Evolutionary conservation across 2,797 vertebrate species (phyloP), one percentile per base, ranked within the genome.

Genomic region (Selene dorsalis): DNA sequence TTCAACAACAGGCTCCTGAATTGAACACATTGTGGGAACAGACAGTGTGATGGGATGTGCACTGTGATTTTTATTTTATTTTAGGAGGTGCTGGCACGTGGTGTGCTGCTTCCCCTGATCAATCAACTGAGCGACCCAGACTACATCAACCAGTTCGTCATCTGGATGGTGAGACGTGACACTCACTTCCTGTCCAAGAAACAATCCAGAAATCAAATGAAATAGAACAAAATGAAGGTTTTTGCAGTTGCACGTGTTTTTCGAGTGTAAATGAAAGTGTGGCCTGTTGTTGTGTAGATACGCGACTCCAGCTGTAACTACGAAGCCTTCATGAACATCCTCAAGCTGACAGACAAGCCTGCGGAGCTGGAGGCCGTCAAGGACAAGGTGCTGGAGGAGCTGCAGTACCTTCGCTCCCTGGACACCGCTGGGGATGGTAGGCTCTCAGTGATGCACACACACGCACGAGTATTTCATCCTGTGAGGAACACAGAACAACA

Each of bases 111-210:
- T 94, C 98, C 98, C 87, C 94, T 99, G 93, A 97, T 99, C 94
- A 97, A 98, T 94, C 97, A 98, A 94, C 96, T 99, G 90, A 99
- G 98, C 89, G 98, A 99, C 95, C 98, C 98, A 83, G 98, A 99
- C 96, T 99, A 99, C 95, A 99, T 99, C 95, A 99, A 99, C 95
- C 98, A 99, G 94, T 99, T 98, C 96, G 95, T 99, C 93, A 97
- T 99, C 95, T 99, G 98, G 97, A 99, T 99, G 98, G 98, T 99
- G 94, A 95, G 96, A 91, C 38, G 22, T 50, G 24, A 59, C 57
- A 39, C 13, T 4, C 3, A 24, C 13, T 17, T 43, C 20, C 7
- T 20, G 17, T 30, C 6, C 32, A 11, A 52, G 14, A 57, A 18
- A 43, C 30, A 69, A 14, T 59, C 35, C 24, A 39, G 50, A 55